Base-by-base conservation (phyloP, 2,113 vertebrate species). In the Poeciliopsis prolifica region DNA sequence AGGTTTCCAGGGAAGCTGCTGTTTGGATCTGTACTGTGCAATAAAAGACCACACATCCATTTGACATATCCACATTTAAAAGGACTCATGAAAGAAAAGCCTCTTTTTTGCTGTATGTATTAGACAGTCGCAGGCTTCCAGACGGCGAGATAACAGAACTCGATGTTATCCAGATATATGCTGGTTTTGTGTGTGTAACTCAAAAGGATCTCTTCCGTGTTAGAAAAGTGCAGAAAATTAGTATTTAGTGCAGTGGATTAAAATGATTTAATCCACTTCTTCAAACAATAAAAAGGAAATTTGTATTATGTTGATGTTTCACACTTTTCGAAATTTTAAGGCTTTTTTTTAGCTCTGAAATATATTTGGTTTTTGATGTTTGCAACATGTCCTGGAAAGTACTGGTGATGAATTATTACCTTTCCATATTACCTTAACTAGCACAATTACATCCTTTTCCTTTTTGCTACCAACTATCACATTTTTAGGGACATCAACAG, bases 361-460 rank as follows among this genome's bases (percentile, higher is more conserved):
- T 58, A 58, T n/a, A 17, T 58, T 58, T 58, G 22, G 51, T 7
- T 7, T 58, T 58, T n/a, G 22, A 58, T 5, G 8, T 58, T 58
- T 9, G 61, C n/a, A 40, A 28, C 35, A 62, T 72, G 24, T 72
- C 22, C 30, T 37, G 42, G 72, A 78, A 72, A 72, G 19, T 48
- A 30, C 17, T 24, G 62, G 61, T 33, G 31, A 3, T 33, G n/a
- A 30, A 37, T 58, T 24, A 11, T 58, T n/a, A 54, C 51, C 6
- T n/a, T 54, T 9, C 9, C 31, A 22, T 22, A 24, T 54, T 9
- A 54, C 51, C 19, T n/a, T 54, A 24, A 10, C 51, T 9, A 24
- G 22, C 6, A 54, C 22, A 54, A 24, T 54, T n/a, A 61, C 22
- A 22, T 40, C 3, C 61, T 3, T 5, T 65, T 72, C 14, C 5